Percentiles rank a stretch among this genome's conserved stretches.
These are phyloP conservation scores for Bagarius yarrelli DNA, from an alignment of 2,113 vertebrate species.

Conservation along the genomic window DNA sequence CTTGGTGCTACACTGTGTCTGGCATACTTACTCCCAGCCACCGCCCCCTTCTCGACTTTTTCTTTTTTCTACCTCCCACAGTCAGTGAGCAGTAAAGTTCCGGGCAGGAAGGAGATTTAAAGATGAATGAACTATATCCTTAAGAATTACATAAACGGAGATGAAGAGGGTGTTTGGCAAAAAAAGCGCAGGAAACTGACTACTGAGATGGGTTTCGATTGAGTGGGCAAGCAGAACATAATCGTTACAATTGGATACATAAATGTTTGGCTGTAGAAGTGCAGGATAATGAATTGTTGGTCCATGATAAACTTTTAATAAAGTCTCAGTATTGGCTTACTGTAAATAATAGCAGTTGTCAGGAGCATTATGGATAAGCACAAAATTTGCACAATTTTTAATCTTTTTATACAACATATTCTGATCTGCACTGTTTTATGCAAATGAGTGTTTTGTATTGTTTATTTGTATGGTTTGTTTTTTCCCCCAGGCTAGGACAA, in stretches of 20 bases:
- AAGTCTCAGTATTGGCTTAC: not conserved
- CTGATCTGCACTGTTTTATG: no score
- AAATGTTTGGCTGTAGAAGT: not conserved
- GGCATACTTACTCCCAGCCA: constrained; percentile 21
- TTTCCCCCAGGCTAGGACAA: no score
- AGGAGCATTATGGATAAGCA: no score
- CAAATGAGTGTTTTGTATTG: no score
- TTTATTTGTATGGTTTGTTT: no score
- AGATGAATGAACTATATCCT: constrained; percentile 19
- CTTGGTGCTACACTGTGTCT: constrained; percentile 24
- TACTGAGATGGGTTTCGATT: not conserved
- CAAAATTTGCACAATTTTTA: no score
- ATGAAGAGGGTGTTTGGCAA: constrained; percentile 9
- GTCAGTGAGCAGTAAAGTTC: not conserved
- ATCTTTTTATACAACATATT: no score
- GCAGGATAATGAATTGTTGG: not conserved
- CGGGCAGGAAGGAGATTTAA: not conserved
- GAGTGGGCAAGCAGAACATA: not conserved
- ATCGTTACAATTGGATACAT: no score
- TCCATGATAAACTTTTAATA: constrained; percentile 8
- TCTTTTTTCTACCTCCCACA: not conserved
- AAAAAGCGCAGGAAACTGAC: not conserved
- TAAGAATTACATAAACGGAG: not conserved
- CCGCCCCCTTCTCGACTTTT: not conserved
- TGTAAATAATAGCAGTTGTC: not conserved